Base-by-base conservation (phyloP, 2,113 vertebrate species). In the Percopsis transmontana region DNA sequence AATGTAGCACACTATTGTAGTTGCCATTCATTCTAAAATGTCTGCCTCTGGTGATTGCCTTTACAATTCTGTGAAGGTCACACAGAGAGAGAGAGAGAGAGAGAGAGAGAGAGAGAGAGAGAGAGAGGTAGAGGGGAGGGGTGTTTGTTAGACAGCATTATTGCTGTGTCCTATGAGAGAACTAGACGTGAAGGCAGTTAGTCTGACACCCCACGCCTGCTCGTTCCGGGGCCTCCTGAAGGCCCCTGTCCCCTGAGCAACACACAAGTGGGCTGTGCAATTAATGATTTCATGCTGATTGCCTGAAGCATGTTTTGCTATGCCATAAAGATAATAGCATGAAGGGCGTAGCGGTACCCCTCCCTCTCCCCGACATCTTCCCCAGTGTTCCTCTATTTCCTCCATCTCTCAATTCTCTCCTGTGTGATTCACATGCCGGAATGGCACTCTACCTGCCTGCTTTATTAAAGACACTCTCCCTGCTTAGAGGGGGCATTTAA, bases 251-350 rank as follows among this genome's bases (percentile, higher is more conserved):
- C 94, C 92, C 90, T 11, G 93, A 94, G 94, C 87, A 82, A 91
- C 81, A 87, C 88, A 89, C 85, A 89, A 94, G 94, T 86, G 90
- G 94, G 93, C 72, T 90, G 88, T 91, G 94, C 95, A 95, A 97
- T 96, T 95, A 95, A 92, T 90, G 93, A 95, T 93, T 95, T 94
- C 94, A 92, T 86, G 93, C 93, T 93, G 93, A 95, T 92, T 94
- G 95, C 94, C 95, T 91, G 92, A 89, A 94, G 94, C 93, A 85
- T 89, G 92, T 91, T 95, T 92, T 91, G 88, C 91, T 89, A 77
- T 62, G 91, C 92, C 91, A 94, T 92, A 92, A 94, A 95, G 92
- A 93, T 91, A 95, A 94, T 62, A 91, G 92, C 92, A 92, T 87
- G 86, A 89, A 76, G 61, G 91, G 90, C 74, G 74, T 68, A 85